phyloP scores from a whole-genome alignment of 2,888 invertebrate genomes.

The Drosophila greeni region DNA sequence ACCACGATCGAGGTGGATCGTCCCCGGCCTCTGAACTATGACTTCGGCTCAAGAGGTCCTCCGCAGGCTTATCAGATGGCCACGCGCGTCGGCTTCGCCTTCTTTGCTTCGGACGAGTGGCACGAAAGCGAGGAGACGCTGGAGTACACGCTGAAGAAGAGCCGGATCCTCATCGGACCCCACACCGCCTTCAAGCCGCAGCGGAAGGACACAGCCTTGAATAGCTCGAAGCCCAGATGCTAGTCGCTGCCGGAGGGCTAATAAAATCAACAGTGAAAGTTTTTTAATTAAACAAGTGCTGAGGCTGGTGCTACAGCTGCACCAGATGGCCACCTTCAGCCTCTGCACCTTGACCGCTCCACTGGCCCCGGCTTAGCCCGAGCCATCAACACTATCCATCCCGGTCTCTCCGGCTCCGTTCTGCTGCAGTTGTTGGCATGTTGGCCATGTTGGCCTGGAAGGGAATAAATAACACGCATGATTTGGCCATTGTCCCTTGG shows the following conservation, averaged over 20 bases:
- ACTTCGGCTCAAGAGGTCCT: conserved; percentile 55
- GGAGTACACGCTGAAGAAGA: conserved; percentile 30
- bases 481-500: conserved; percentile 51
- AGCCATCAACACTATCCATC: conserved; percentile 37
- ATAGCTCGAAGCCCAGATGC: not conserved
- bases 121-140: conserved; percentile 38
- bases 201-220: conserved; percentile 24
- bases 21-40: conserved; percentile 47
- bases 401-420: not conserved
- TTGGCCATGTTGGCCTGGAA: conserved; percentile 11
- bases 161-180: conserved; percentile 9
- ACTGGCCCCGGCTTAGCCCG: conserved; percentile 15
- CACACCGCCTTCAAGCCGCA: not conserved
- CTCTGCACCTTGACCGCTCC: conserved; percentile 34
- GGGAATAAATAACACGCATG: conserved; percentile 55
- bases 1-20: conserved; percentile 48
- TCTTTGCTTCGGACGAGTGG: conserved; percentile 53
- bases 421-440: conserved; percentile 18
- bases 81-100: conserved; percentile 48
- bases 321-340: conserved; percentile 15
- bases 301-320: conserved; percentile 11
- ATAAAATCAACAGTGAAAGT: conserved; percentile 54
- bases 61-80: conserved; percentile 55
- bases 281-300: conserved; percentile 67
- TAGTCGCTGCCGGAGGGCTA: conserved; percentile 12